A percentile compares a stretch with the other conserved stretches of the same genome.
Conservation (phyloP, 2,888 invertebrate species). For the Phasia obesa region DNA sequence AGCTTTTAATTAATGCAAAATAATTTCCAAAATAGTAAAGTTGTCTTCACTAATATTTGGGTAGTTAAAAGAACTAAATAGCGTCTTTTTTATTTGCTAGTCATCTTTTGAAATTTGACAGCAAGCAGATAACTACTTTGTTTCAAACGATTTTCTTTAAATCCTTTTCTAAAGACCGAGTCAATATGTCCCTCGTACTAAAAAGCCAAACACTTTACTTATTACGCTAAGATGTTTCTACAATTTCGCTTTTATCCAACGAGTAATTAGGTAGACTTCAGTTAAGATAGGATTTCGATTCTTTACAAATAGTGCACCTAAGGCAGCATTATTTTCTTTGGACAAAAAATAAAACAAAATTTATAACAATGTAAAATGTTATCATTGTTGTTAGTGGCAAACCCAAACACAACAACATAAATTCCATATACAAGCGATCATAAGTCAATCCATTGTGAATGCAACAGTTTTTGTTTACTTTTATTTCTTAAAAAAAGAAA, state of each 20-base stretch:
- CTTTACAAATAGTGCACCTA: constrained; percentile 54
- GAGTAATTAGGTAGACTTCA: constrained; percentile 31
- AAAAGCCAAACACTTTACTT: too few species aligned
- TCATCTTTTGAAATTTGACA: too few species aligned
- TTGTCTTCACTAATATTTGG: too few species aligned
- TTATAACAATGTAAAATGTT: constrained; percentile 31
- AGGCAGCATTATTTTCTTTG: constrained; percentile 46
- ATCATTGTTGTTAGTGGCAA: constrained; percentile 48
- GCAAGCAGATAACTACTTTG: too few species aligned
- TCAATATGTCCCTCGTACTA: too few species aligned
- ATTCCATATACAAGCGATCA: constrained; percentile 14
- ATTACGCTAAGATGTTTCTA: neutral
- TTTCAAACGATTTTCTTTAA: too few species aligned
- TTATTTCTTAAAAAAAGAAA: constrained; percentile 10
- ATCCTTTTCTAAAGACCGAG: too few species aligned
- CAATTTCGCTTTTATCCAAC: constrained; percentile 17
- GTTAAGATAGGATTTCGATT: constrained; percentile 45
- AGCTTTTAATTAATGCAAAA: too few species aligned
- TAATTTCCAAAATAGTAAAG: too few species aligned
- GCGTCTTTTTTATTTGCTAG: too few species aligned
- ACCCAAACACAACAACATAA: constrained; percentile 51
- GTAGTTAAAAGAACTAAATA: too few species aligned
- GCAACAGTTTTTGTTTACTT: constrained; percentile 9
- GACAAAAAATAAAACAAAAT: constrained; percentile 26
- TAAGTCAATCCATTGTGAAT: neutral